Percentiles rank a stretch among this genome's conserved stretches.
Evolutionary conservation across 2,113 vertebrate species (phyloP).

Genomic region (Prunella fulvescens): DNA sequence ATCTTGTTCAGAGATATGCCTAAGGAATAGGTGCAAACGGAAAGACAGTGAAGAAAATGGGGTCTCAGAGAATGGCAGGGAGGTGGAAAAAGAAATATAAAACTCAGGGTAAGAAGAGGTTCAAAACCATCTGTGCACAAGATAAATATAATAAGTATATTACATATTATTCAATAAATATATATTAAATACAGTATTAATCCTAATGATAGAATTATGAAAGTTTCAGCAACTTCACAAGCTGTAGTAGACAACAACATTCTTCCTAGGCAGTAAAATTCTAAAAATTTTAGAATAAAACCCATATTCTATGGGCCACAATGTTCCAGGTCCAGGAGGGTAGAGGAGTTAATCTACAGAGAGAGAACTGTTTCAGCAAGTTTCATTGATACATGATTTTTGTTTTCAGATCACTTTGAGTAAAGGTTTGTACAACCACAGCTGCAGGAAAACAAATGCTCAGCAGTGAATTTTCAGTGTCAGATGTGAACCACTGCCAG

Average conservation of each 20-base stretch:
- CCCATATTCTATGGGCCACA: not conserved
- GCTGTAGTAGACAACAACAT: not conserved
- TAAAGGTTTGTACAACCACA: not conserved
- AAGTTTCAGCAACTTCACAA: not conserved
- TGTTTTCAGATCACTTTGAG: not conserved
- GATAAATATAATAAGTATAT: not conserved
- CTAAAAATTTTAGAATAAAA: too few relatives aligned
- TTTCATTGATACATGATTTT: not conserved
- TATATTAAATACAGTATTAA: not conserved
- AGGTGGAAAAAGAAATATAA: not conserved
- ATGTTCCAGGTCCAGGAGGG: not conserved
- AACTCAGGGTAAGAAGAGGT: not conserved
- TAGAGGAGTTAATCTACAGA: not conserved
- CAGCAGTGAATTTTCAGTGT: not conserved
- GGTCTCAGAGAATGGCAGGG: accelerated
- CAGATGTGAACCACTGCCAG: not conserved
- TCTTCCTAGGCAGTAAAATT: not conserved
- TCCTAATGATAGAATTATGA: not conserved
- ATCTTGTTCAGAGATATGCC: not conserved
- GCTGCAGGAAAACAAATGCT: not conserved
- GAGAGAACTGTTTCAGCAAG: not conserved
- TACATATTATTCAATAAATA: not conserved
- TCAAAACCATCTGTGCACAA: not conserved
- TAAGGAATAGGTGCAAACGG: not conserved
- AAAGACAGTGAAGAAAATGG: not conserved